Evolutionary conservation across 2,797 vertebrate species (phyloP), one percentile per base, ranked within the genome.

Genomic region (Rachycentron canadum): DNA sequence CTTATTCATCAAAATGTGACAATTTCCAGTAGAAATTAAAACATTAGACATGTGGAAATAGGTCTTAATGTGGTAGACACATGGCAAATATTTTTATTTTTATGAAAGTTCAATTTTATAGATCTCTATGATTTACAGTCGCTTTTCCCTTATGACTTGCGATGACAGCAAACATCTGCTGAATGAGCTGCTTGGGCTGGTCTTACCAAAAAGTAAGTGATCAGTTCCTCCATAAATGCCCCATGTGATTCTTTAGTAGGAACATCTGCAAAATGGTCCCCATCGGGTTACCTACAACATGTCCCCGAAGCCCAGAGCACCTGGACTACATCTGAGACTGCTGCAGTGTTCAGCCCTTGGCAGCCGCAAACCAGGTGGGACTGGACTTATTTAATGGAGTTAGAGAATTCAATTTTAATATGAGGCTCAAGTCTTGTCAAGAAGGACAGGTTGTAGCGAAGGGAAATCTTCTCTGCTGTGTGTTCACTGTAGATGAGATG

Each of bases 351-450:
- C 71, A 71, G 85, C 78, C 76, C 2, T 47, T 64, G 76, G 86
- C 81, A 83, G 69, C 56, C 16, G 28, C 67, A 87, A 88, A 74
- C 45, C 75, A 80, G 62, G 67, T 45, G 86, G 83, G 86, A 88
- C 56, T 52, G 62, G 60, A 68, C 73, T 65, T 23, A 41, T 43
- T 87, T 83, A 78, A 88, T 86, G 73, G 79, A 79, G 45, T 76
- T 69, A 32, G 69, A 82, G 62, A 73, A 82, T 83, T 78, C 23
- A 50, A 50, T 73, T 76, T 86, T 66, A 81, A 84, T 76, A 83
- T 53, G 28, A 72, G 49, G 69, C 80, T 79, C 21, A 67, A 49
- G 53, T 73, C 40, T 3, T 60, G 56, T 80, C 50, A 65, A 30
- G 69, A 73, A 34, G 62, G 60, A 73, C 41, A 62, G 34, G 45